These are phyloP conservation scores for Aix galericulata DNA, from an alignment of 2,113 vertebrate genomes.

Conservation along the genomic window DNA sequence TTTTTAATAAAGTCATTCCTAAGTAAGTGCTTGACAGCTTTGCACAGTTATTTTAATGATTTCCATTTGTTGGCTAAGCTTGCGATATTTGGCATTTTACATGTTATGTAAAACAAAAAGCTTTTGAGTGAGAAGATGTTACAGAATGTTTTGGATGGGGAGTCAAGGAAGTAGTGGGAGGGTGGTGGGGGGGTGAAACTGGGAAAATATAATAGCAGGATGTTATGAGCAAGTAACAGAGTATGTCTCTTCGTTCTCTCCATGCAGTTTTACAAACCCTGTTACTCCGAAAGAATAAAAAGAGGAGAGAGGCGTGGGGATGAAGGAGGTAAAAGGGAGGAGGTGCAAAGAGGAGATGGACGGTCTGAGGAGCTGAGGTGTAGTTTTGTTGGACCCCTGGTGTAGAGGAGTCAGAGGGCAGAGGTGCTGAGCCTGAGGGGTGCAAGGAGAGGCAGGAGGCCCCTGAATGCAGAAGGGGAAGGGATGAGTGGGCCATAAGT, in stretches of 20 bases:
- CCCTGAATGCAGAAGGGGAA: accelerated
- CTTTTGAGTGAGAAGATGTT: background rate
- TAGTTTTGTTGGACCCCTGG: background rate
- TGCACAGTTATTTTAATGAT: background rate
- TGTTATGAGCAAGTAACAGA: background rate
- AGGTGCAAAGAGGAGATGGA: background rate
- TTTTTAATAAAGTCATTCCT: slow-evolving; percentile 62
- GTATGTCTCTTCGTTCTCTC: background rate
- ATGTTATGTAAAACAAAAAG: background rate
- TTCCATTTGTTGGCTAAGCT: background rate
- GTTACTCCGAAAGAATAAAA: background rate
- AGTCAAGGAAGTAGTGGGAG: background rate
- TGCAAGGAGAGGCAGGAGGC: background rate
- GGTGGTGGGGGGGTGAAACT: background rate
- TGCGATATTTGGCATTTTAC: background rate
- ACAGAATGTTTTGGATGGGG: background rate
- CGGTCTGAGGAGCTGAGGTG: background rate
- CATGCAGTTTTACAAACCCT: background rate
- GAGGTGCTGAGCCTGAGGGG: background rate
- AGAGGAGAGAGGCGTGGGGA: background rate
- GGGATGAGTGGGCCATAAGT: accelerated
- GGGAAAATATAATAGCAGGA: background rate
- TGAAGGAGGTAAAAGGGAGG: background rate
- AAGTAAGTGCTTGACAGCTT: background rate
- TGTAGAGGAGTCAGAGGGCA: accelerated